Percentiles rank a stretch among this genome's conserved stretches.
Evolutionary conservation across 2,113 vertebrate genomes (phyloP).

Genomic region (Gorsachius goisagi): DNA sequence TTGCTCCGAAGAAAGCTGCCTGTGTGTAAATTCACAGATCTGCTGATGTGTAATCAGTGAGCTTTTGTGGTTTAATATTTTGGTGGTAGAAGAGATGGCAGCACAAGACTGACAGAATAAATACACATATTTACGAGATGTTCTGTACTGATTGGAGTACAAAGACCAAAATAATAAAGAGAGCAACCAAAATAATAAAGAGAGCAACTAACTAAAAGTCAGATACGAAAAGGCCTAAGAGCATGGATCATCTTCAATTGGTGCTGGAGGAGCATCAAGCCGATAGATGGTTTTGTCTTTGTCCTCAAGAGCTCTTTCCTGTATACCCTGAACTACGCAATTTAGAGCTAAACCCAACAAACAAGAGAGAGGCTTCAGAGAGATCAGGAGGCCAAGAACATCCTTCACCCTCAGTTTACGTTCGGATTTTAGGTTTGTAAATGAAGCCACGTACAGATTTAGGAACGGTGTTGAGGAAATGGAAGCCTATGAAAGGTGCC

Average conservation of each 20-base stretch:
- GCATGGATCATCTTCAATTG: background rate
- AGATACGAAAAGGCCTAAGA: background rate
- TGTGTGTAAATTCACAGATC: background rate
- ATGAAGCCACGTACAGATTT: background rate
- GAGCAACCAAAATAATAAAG: background rate
- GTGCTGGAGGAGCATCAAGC: background rate
- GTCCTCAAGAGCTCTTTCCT: background rate
- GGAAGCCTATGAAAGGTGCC: background rate
- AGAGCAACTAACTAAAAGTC: background rate
- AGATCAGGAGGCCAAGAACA: background rate
- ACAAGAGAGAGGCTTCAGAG: background rate
- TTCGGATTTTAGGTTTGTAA: conserved; percentile 14
- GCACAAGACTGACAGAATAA: background rate
- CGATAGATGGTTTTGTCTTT: background rate
- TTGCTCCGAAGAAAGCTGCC: conserved; percentile 46
- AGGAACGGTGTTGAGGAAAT: background rate
- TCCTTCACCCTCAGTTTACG: background rate
- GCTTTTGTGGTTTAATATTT: conserved; percentile 54
- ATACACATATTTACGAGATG: background rate
- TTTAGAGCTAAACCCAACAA: background rate
- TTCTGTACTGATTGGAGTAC: background rate
- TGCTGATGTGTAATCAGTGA: conserved; percentile 15
- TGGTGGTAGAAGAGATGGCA: background rate
- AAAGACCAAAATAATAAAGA: background rate
- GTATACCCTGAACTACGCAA: background rate